These are phyloP conservation scores for Dicycla oo DNA, from an alignment of 2,888 invertebrate genomes.

Conservation along the genomic window DNA sequence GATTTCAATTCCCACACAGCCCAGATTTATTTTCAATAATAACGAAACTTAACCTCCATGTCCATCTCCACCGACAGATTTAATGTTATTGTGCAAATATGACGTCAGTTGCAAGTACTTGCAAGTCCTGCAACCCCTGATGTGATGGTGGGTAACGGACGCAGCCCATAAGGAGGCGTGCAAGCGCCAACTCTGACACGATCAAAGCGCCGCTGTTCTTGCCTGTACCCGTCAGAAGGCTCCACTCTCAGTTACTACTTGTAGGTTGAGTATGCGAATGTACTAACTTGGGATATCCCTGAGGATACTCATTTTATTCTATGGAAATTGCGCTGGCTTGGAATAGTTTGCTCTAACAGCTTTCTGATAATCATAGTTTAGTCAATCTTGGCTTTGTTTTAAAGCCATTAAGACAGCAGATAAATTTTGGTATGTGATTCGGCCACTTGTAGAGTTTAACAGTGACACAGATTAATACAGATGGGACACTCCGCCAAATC, in stretches of 20 bases:
- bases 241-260: conserved; percentile 47
- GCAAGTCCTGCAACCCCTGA: conserved; percentile 39
- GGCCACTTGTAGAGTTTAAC: neutral
- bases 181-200: conserved; percentile 74
- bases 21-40: conserved; percentile 56
- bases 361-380: neutral
- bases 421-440: neutral
- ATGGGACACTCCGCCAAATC: no score
- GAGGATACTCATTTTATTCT: neutral
- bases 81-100: conserved; percentile 57
- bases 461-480: no score
- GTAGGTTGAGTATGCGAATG: conserved; percentile 59
- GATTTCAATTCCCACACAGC: conserved; percentile 32
- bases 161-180: conserved; percentile 63
- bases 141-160: conserved; percentile 55
- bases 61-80: conserved; percentile 41
- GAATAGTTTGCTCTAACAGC: neutral
- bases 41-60: conserved; percentile 24
- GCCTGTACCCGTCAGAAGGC: conserved; percentile 65
- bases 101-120: conserved; percentile 39
- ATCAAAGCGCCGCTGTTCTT: conserved; percentile 77
- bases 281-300: neutral
- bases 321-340: neutral
- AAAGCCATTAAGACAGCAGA: neutral
- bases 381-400: neutral